Evolutionary conservation across 2,888 invertebrate genomes (phyloP).

Genomic region (Antheraea assamensis): DNA sequence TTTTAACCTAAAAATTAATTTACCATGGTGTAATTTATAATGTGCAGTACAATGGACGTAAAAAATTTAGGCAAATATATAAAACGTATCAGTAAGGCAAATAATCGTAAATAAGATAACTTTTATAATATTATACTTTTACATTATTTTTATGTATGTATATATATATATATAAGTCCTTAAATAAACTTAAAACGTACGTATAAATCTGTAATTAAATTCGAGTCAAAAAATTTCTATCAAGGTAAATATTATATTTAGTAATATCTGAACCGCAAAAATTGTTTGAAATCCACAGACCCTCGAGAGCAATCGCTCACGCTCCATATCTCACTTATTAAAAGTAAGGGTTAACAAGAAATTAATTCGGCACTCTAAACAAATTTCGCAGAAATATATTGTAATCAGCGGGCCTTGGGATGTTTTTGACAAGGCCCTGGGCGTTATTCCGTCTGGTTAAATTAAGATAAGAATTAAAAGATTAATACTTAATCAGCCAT

Average conservation of each 20-base stretch:
- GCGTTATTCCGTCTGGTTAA: conserved; percentile 24
- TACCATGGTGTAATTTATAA: too few relatives aligned
- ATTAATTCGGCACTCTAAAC: conserved; percentile 4
- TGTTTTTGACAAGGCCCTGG: conserved; percentile 17
- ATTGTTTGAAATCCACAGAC: conserved; percentile 52
- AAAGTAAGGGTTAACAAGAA: conserved; percentile 19
- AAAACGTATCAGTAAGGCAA: too few relatives aligned
- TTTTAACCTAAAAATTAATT: too few relatives aligned
- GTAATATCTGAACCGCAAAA: conserved; percentile 47
- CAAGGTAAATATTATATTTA: conserved; percentile 15
- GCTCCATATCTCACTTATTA: conserved; percentile 33
- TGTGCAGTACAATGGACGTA: too few relatives aligned
- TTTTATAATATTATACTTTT: too few relatives aligned
- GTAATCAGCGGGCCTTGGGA: conserved; percentile 20
- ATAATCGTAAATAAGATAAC: too few relatives aligned
- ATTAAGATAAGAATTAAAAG: conserved; percentile 33
- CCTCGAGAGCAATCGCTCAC: conserved; percentile 41
- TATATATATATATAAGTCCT: not conserved
- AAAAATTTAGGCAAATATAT: too few relatives aligned
- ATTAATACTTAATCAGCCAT: conserved; percentile 50
- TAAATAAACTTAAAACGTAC: not conserved
- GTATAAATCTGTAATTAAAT: not conserved
- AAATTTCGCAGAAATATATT: conserved; percentile 19
- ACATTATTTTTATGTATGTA: not conserved
- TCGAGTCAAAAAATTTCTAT: not conserved